Conservation (phyloP, 1,140 invertebrate species). For the Caerostris extrusa region DNA sequence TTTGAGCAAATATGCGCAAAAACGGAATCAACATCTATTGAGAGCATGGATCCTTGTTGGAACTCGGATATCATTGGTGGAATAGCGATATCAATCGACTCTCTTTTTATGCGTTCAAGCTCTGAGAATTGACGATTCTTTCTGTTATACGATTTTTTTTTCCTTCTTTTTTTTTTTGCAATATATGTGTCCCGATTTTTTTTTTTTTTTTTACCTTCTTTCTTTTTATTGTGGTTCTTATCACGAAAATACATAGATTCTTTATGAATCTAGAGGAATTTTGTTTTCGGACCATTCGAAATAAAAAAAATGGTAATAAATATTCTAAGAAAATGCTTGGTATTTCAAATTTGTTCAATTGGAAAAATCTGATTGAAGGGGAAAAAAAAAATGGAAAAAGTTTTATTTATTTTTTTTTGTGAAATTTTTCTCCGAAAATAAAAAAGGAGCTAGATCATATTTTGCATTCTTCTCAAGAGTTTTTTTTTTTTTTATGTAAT, state of each 20-base stretch:
- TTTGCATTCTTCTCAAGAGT: slow-evolving; percentile 21
- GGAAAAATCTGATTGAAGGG: not conserved
- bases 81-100: slow-evolving; percentile 23
- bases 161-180: not conserved
- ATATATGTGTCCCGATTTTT: not conserved
- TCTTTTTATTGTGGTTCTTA: not conserved
- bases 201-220: not conserved
- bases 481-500: not conserved
- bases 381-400: not conserved
- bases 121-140: not conserved
- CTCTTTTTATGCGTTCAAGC: slow-evolving; percentile 14
- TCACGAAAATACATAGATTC: slow-evolving; percentile 7
- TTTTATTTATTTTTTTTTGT: not conserved
- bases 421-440: not conserved
- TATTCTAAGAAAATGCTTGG: not conserved
- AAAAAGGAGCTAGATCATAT: not conserved
- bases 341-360: slow-evolving; percentile 38
- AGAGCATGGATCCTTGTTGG: slow-evolving; percentile 21
- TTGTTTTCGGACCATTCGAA: not conserved
- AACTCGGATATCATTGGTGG: slow-evolving; percentile 31
- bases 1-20: slow-evolving; percentile 61
- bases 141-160: not conserved
- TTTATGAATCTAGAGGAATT: not conserved
- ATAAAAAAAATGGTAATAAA: not conserved
- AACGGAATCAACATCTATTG: slow-evolving; percentile 56